Conservation (phyloP, 2,888 invertebrate species). For the Synanthedon formicaeformis region DNA sequence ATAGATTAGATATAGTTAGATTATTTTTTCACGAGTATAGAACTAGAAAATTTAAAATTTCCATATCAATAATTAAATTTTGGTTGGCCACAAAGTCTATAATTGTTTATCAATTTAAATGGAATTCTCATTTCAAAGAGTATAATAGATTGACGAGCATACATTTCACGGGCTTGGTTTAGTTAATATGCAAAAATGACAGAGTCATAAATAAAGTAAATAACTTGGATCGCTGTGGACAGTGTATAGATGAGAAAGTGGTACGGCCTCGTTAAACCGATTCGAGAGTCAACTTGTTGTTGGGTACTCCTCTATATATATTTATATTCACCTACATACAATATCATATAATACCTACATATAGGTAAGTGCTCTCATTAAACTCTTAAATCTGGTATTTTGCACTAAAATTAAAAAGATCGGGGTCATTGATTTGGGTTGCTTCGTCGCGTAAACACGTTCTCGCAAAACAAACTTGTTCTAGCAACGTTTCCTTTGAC, state of each 20-base stretch:
- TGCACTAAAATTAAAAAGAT: neutral
- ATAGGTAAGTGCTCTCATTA: too few relatives aligned
- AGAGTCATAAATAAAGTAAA: neutral
- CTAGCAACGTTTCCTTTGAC: too few relatives aligned
- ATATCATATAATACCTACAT: too few relatives aligned
- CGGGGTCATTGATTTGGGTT: neutral
- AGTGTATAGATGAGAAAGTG: neutral
- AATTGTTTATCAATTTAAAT: too few relatives aligned
- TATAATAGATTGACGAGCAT: neutral
- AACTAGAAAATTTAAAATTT: too few relatives aligned
- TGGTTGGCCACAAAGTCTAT: too few relatives aligned
- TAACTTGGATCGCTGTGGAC: neutral
- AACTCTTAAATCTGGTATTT: neutral
- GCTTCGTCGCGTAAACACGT: neutral
- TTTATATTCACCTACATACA: neutral
- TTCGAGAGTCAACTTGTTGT: neutral
- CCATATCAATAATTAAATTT: too few relatives aligned
- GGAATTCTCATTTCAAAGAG: too few relatives aligned
- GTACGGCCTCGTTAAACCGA: neutral
- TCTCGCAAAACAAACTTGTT: too few relatives aligned
- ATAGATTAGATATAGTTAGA: too few relatives aligned
- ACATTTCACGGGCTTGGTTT: neutral
- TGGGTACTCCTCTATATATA: neutral
- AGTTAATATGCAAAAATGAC: neutral
- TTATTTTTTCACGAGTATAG: too few relatives aligned